Base-by-base conservation (phyloP, 2,113 vertebrate genomes). In the Amblyopsis rosae region DNA sequence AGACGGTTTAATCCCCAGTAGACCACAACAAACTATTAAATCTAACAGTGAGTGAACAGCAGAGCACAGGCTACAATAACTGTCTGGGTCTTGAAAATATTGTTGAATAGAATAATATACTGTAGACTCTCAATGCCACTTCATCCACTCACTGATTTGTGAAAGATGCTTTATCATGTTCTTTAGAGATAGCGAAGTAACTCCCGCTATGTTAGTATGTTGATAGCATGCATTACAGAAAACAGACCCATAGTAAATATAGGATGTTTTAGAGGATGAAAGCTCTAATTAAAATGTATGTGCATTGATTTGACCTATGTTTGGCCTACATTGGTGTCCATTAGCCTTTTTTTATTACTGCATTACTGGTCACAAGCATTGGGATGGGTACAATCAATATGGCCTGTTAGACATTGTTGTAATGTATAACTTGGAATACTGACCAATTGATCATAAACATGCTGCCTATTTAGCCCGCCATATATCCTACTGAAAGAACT, bases 401-500 rank as follows among this genome's bases (percentile, higher is more conserved):
- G 47, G 13, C 60, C 5, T 19, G n/a, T 16, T 47, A 17, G 6
- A 6, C n/a, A 16, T n/a, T 51, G 55, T 35, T 46, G 64, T 56
- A 33, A 41, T 6, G 5, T 1, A 7, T 41, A 41, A 41, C 35
- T 41, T 41, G 4, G 35, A 8, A 8, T 6, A 41, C 26, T 26
- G 26, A 26, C 26, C 26, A 41, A 5, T 5, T 41, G 35, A 41
- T 41, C 7, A 7, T 41, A 41, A 6, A 2, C 26, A 41, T 8
- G 35, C 5, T 41, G 4, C 35, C 35, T 41, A 26, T 26, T 26
- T 26, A 26, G 26, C 26, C 19, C 26, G 35, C 35, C 35, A 41
- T 7, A 41, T 6, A 41, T 1, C 35, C 5, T 41, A 76, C 77
- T 67, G 64, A 66, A 69, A 78, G 53, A 32, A 16, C 64, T 1